phyloP scores from a whole-genome alignment of 2,797 vertebrate species.

The Yasuhikotakia modesta region DNA sequence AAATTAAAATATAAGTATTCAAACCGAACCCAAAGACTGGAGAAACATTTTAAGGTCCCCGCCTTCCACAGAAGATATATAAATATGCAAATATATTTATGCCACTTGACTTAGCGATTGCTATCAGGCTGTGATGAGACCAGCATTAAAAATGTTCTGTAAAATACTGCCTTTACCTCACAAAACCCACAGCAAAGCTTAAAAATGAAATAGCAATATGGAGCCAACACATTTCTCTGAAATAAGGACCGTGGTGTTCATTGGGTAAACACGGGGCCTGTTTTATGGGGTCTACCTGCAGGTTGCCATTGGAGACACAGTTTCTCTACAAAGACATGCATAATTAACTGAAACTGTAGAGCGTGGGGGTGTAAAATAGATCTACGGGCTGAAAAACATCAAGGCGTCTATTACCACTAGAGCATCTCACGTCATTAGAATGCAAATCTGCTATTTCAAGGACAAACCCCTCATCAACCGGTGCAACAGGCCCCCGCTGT shows the following conservation, averaged over 20 bases:
- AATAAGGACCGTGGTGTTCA: constrained; percentile 36
- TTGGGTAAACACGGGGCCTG: constrained; percentile 39
- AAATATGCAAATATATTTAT: no score
- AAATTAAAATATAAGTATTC: no score
- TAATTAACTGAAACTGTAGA: constrained; percentile 66
- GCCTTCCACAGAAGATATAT: no score
- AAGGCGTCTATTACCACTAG: constrained; percentile 62
- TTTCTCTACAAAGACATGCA: constrained; percentile 61
- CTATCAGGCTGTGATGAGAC: no score
- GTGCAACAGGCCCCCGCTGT: constrained; percentile 45
- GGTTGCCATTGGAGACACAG: constrained; percentile 60
- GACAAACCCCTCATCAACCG: constrained; percentile 61
- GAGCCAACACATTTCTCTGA: constrained; percentile 42
- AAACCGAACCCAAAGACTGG: no score
- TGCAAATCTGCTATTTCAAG: constrained; percentile 63
- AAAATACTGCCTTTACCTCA: constrained; percentile 33
- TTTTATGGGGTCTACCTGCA: constrained; percentile 51
- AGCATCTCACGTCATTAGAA: constrained; percentile 61
- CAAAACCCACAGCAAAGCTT: constrained; percentile 39
- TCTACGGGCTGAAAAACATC: constrained; percentile 66
- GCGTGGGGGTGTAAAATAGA: constrained; percentile 57
- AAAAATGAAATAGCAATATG: constrained; percentile 46
- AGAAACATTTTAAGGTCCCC: no score
- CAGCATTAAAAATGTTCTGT: no score
- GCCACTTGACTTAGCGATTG: no score